phyloP scores from a whole-genome alignment of 2,113 vertebrate genomes.

The Geothlypis trichas region DNA sequence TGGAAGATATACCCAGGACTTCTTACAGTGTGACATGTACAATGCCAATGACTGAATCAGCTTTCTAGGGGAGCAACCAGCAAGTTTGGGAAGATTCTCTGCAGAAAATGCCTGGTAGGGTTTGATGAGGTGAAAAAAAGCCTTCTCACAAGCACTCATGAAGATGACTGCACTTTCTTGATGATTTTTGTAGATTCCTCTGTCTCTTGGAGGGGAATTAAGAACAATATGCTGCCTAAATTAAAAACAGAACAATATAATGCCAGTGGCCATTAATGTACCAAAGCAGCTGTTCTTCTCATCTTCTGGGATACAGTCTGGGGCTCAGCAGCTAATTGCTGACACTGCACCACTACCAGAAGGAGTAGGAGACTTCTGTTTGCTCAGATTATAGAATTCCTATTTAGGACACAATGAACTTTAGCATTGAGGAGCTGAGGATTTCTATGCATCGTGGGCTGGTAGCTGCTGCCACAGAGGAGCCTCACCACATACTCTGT shows the following conservation, averaged over 20 bases:
- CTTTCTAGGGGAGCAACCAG: background rate
- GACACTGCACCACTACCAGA: background rate
- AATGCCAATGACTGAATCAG: background rate
- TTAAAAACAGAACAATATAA: slow-evolving; percentile 12
- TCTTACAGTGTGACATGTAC: background rate
- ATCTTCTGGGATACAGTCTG: background rate
- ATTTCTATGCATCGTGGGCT: background rate
- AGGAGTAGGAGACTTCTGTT: slow-evolving; percentile 7
- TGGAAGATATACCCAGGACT: background rate
- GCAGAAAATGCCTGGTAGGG: background rate
- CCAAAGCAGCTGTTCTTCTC: slow-evolving; percentile 11
- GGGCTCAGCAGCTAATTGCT: slow-evolving; percentile 10
- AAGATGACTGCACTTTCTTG: background rate
- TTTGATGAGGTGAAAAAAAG: background rate
- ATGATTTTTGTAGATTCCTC: background rate
- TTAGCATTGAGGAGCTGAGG: background rate
- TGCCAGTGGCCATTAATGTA: background rate
- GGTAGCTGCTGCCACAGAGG: background rate
- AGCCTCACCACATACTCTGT: background rate
- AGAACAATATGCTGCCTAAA: background rate
- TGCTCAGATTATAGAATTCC: background rate
- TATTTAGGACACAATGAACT: background rate
- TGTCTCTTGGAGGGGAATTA: background rate
- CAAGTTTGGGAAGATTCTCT: background rate
- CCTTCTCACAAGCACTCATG: background rate